Evolutionary conservation across 53 echinoderm and acorn worm genomes (phyloP), one percentile per base, ranked within the genome.

Genomic region (Hippasteria phrygiana): DNA sequence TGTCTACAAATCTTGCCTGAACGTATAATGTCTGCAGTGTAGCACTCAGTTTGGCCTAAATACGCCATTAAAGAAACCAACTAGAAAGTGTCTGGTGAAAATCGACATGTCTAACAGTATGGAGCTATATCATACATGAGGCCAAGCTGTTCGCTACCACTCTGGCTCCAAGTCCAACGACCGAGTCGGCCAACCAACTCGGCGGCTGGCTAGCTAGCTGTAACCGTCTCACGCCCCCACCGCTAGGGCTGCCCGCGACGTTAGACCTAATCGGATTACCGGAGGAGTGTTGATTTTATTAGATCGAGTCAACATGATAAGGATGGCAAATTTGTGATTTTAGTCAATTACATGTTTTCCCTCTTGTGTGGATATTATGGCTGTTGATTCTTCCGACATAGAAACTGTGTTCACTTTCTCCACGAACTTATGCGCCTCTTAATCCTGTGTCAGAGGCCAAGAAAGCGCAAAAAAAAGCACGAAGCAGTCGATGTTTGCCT

Each of bases 301-400:
- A 85, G 85, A 85, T 85, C 85, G 64, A 85, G 71, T 85, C 69
- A 85, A 85, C 85, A 85, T 70, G 85, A 85, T 85, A 85, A 85
- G 69, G 71, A 69, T 85, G n/a, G 48, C 71, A 50, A 85, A 85
- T 64, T 85, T 85, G 48, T 85, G 70, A 70, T 71, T 85, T 70
- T 71, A 70, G 85, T 85, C 70, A 70, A 85, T 85, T 71, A 48
- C 85, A 85, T 71, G 70, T 85, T 85, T 71, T 70, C 85, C 71
- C 85, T 42, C 50, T 46, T 51, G 71, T 85, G 70, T 45, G 55
- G 59, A 35, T n/a, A n/a, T 78, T 56, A 71, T 28, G 24, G 50
- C 50, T 51, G 53, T 71, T 85, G 53, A 48, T 22, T 29, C 37
- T 31, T 14, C 50, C 46, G 39, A 85, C 47, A 85, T 85, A 11